These are phyloP conservation scores for Tenthredo mesomela DNA, from an alignment of 2,888 invertebrate genomes.

Conservation along the genomic window DNA sequence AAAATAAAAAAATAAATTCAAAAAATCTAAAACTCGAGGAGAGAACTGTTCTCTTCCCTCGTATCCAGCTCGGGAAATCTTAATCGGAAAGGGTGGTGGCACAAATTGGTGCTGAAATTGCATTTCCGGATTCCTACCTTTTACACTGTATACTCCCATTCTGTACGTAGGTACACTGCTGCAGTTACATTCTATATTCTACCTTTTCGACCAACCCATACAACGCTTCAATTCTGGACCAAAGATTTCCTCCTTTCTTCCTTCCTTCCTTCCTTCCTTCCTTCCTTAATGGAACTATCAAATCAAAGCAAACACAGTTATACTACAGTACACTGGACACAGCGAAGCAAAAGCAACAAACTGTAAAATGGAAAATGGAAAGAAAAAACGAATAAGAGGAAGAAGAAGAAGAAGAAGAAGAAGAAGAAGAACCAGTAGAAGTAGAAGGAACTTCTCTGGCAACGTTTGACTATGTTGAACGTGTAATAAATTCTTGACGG, in stretches of 20 bases:
- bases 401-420: not conserved
- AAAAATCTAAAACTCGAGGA: constrained; percentile 8
- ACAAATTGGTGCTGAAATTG: constrained; percentile 50
- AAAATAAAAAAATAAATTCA: not conserved
- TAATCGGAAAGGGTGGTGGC: constrained; percentile 38
- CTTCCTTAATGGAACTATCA: constrained; percentile 25
- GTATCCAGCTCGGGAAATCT: constrained; percentile 31
- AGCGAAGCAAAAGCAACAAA: not conserved
- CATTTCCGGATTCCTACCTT: constrained; percentile 41
- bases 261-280: not conserved
- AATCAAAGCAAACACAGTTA: constrained; percentile 28
- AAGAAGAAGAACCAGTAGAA: not conserved
- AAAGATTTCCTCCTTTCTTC: constrained; percentile 11
- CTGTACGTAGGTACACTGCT: not conserved
- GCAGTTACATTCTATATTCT: constrained; percentile 33
- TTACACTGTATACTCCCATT: not conserved
- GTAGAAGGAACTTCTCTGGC: not conserved
- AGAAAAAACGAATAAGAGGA: no score
- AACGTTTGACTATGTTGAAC: not conserved
- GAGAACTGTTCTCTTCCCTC: not conserved
- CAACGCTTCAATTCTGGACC: constrained; percentile 27
- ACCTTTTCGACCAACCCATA: constrained; percentile 4
- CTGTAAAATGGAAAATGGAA: not conserved
- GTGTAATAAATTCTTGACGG: not conserved
- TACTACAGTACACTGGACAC: not conserved